A percentile compares a stretch with the other conserved stretches of the same genome.
Conservation (phyloP, 2,113 vertebrate species). For the Pygoscelis adeliae region DNA sequence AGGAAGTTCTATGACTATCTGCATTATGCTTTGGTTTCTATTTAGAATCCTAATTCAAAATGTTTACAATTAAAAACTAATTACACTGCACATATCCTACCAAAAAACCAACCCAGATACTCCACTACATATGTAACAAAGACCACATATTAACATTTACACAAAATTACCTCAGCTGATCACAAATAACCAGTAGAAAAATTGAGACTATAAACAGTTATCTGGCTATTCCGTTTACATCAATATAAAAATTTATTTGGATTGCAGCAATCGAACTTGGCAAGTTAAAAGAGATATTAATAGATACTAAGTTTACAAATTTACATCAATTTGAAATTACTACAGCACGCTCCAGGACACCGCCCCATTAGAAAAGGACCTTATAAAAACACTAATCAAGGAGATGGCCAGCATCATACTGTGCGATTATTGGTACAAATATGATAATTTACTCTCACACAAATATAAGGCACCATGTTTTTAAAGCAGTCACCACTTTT, state of each 20-base stretch:
- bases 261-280: neutral
- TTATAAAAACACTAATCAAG: neutral
- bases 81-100: neutral
- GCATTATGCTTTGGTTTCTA: neutral
- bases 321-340: neutral
- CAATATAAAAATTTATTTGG: neutral
- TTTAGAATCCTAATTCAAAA: neutral
- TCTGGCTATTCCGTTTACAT: neutral
- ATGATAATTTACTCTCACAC: neutral
- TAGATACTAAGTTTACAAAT: neutral
- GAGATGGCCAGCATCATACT: neutral
- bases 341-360: neutral
- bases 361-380: neutral
- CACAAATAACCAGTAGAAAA: neutral
- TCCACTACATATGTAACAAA: neutral
- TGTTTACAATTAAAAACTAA: neutral
- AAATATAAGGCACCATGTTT: neutral
- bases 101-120: neutral
- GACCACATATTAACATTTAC: neutral
- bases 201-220: neutral
- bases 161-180: neutral
- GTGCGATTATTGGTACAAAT: neutral
- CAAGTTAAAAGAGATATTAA: neutral
- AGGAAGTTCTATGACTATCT: neutral
- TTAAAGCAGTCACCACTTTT: neutral